Evolutionary conservation across 2,113 vertebrate genomes (phyloP).

Genomic region (Tetrax tetrax): DNA sequence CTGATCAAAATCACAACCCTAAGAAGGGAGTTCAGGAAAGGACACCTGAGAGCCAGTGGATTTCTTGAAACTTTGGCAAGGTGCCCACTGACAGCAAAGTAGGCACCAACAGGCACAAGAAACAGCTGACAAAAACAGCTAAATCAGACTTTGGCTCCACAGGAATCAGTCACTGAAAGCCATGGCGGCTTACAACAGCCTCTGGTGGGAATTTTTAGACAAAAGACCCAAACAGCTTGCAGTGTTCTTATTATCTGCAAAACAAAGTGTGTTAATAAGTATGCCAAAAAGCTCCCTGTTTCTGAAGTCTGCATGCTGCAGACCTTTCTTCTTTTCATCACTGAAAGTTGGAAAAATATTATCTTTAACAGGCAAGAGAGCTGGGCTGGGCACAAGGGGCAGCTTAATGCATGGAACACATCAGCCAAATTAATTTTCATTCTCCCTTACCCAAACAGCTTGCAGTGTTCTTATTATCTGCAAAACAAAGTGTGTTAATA

Average conservation of each 20-base stretch:
- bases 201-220: slow-evolving; percentile 65
- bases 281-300: slow-evolving; percentile 29
- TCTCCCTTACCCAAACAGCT: slow-evolving; percentile 27
- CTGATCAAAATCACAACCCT: neutral
- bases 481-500: slow-evolving; percentile 72
- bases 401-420: neutral
- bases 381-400: neutral
- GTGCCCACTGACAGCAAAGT: neutral
- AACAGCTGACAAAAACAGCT: slow-evolving; percentile 55
- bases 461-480: slow-evolving; percentile 73
- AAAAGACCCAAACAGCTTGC: slow-evolving; percentile 73
- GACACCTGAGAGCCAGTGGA: neutral
- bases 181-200: slow-evolving; percentile 12
- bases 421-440: neutral
- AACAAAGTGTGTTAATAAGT: slow-evolving; percentile 71
- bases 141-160: slow-evolving; percentile 51
- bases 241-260: slow-evolving; percentile 72
- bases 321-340: slow-evolving; percentile 18
- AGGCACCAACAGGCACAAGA: neutral
- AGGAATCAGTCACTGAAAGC: slow-evolving; percentile 58
- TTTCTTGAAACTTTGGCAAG: slow-evolving; percentile 21
- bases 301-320: slow-evolving; percentile 34
- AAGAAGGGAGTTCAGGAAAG: neutral
- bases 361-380: neutral
- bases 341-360: slow-evolving; percentile 20